These are phyloP conservation scores for Crocodylus rhombifer DNA, from an alignment of 2,797 vertebrate genomes.

Conservation along the genomic window DNA sequence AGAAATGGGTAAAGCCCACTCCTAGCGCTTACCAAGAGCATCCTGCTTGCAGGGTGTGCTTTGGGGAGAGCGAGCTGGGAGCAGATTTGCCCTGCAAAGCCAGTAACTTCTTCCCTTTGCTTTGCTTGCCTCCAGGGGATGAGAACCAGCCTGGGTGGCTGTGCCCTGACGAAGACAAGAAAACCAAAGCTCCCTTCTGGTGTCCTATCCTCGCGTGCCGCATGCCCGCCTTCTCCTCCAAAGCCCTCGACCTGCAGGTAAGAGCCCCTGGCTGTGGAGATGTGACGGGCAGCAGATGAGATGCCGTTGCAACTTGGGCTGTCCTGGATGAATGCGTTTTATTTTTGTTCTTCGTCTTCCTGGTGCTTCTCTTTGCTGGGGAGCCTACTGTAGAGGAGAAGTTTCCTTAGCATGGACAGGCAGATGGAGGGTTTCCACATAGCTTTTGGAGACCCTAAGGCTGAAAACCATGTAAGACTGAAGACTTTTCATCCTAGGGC, in stretches of 20 bases:
- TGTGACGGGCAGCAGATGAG: neutral
- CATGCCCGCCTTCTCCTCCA: slow-evolving; percentile 88
- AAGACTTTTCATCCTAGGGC: no score
- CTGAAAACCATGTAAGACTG: no score
- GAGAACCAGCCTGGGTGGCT: slow-evolving; percentile 95
- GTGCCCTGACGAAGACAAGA: slow-evolving; percentile 91
- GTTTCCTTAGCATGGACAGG: neutral
- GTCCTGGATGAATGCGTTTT: neutral
- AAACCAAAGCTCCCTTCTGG: slow-evolving; percentile 87
- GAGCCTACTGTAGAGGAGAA: neutral
- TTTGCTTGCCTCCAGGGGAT: slow-evolving; percentile 80
- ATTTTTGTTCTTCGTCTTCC: neutral
- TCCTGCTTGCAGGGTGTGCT: neutral
- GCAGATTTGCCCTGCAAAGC: neutral
- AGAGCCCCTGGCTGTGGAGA: neutral
- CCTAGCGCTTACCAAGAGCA: neutral
- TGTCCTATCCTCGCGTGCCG: slow-evolving; percentile 90
- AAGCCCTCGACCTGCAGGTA: slow-evolving; percentile 90
- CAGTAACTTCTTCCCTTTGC: neutral
- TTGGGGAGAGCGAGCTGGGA: neutral
- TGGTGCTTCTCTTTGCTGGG: neutral
- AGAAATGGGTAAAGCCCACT: neutral
- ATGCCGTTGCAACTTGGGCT: neutral
- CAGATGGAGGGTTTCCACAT: neutral
- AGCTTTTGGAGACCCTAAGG: neutral